phyloP scores from a whole-genome alignment of 2,888 invertebrate species.

The Cepaea hortensis region DNA sequence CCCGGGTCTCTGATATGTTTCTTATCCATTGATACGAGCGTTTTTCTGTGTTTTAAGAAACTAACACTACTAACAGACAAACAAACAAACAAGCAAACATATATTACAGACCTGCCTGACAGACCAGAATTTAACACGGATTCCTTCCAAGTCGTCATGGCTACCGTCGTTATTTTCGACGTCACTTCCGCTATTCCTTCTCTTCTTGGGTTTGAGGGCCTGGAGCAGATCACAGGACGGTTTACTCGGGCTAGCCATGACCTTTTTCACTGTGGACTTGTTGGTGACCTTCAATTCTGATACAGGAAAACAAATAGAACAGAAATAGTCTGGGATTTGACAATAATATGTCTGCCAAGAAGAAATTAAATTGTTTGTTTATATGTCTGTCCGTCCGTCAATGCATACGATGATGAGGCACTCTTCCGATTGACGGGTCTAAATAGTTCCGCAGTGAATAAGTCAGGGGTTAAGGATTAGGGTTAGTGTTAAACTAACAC shows the following conservation, averaged over 20 bases:
- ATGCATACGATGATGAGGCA: too few relatives aligned
- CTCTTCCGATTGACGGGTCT: too few relatives aligned
- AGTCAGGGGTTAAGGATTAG: too few relatives aligned
- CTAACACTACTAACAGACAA: too few relatives aligned
- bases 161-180: slow-evolving; percentile 17
- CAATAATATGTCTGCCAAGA: too few relatives aligned
- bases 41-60: too few relatives aligned
- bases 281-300: not conserved
- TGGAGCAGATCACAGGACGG: not conserved
- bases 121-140: slow-evolving; percentile 38
- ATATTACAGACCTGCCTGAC: slow-evolving; percentile 30
- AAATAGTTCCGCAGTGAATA: too few relatives aligned
- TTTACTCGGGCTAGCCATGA: not conserved
- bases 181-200: slow-evolving; percentile 35
- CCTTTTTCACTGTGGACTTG: not conserved
- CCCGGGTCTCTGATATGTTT: too few relatives aligned
- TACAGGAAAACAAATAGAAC: not conserved
- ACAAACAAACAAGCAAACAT: not conserved
- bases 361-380: too few relatives aligned
- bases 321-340: not conserved
- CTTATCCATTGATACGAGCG: too few relatives aligned
- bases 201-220: slow-evolving; percentile 26
- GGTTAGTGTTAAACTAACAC: too few relatives aligned
- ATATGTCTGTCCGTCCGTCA: too few relatives aligned
- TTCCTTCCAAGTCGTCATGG: slow-evolving; percentile 6